phyloP scores from a whole-genome alignment of 1,140 invertebrate species.

The Pseudomyrmex dendroicus region DNA sequence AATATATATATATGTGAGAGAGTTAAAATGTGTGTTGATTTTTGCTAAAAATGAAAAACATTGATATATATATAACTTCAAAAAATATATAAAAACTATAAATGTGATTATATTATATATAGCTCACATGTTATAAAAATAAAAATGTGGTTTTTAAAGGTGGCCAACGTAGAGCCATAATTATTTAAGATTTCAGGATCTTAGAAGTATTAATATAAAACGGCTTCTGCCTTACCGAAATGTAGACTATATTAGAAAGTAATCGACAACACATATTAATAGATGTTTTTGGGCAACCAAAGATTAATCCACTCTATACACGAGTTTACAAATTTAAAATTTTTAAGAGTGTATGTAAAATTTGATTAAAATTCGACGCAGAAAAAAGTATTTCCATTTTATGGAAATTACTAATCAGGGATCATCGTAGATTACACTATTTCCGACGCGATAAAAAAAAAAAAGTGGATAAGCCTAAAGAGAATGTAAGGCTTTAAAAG shows the following conservation, averaged over 20 bases:
- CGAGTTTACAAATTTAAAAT: slow-evolving; percentile 62
- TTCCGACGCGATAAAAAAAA: slow-evolving; percentile 64
- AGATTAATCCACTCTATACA: slow-evolving; percentile 70
- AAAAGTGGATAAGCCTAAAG: slow-evolving; percentile 41
- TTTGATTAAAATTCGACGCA: slow-evolving; percentile 40
- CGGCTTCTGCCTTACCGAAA: slow-evolving; percentile 56
- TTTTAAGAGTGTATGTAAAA: slow-evolving; percentile 46
- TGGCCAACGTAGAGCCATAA: slow-evolving; percentile 44
- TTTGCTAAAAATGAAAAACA: slow-evolving; percentile 31
- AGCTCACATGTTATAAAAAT: slow-evolving; percentile 46
- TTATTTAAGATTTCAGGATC: slow-evolving; percentile 60
- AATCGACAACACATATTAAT: slow-evolving; percentile 56
- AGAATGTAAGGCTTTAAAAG: slow-evolving; percentile 42
- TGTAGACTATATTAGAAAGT: slow-evolving; percentile 48
- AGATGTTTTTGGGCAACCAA: slow-evolving; percentile 75
- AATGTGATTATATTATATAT: slow-evolving; percentile 50
- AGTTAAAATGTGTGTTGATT: slow-evolving; percentile 52
- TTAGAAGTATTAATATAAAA: slow-evolving; percentile 52
- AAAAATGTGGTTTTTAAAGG: slow-evolving; percentile 36
- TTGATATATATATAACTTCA: slow-evolving; percentile 31
- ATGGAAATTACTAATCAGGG: slow-evolving; percentile 68
- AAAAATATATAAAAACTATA: slow-evolving; percentile 51
- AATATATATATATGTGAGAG: slow-evolving; percentile 58
- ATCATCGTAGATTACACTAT: slow-evolving; percentile 68
- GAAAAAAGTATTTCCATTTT: slow-evolving; percentile 51